phyloP scores from a whole-genome alignment of 2,888 invertebrate genomes.

The Drosophila greeni region DNA sequence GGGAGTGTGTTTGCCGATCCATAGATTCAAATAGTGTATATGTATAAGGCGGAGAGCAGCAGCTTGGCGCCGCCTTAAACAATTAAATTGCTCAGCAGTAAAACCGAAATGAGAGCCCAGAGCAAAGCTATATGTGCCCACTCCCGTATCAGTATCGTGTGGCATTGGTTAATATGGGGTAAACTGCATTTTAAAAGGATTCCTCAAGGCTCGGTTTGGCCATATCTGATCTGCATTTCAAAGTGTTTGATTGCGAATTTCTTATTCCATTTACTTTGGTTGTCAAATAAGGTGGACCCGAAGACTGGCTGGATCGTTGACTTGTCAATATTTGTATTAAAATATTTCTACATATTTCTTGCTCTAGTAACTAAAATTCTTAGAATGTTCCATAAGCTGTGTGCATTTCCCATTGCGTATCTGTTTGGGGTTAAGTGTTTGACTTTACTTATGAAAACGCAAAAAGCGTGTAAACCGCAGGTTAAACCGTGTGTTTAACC shows the following conservation, averaged over 20 bases:
- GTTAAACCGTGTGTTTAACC: constrained; percentile 26
- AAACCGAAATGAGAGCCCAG: not conserved
- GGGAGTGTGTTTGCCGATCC: constrained; percentile 30
- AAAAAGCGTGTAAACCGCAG: constrained; percentile 18
- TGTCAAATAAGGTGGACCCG: not conserved
- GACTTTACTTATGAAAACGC: constrained; percentile 17
- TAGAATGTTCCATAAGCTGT: constrained; percentile 1
- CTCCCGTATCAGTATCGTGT: not conserved
- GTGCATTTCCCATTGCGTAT: constrained; percentile 14
- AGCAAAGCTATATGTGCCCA: not conserved
- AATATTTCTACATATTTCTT: not conserved
- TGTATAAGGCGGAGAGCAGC: constrained; percentile 2
- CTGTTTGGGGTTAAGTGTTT: constrained; percentile 20
- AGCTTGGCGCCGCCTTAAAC: constrained; percentile 31
- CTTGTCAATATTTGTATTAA: constrained; percentile 8
- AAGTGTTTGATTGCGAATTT: constrained; percentile 1
- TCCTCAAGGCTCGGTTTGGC: constrained; percentile 12
- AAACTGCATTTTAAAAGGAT: constrained; percentile 15
- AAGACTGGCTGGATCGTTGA: constrained; percentile 2
- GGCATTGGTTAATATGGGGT: constrained; percentile 12
- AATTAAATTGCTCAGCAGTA: constrained; percentile 19
- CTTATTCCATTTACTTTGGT: constrained; percentile 5
- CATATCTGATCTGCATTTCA: constrained; percentile 17
- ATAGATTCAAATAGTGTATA: constrained; percentile 1
- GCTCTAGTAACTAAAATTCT: not conserved